phyloP scores from a whole-genome alignment of 2,888 invertebrate species.

The Frankliniella fusca region DNA sequence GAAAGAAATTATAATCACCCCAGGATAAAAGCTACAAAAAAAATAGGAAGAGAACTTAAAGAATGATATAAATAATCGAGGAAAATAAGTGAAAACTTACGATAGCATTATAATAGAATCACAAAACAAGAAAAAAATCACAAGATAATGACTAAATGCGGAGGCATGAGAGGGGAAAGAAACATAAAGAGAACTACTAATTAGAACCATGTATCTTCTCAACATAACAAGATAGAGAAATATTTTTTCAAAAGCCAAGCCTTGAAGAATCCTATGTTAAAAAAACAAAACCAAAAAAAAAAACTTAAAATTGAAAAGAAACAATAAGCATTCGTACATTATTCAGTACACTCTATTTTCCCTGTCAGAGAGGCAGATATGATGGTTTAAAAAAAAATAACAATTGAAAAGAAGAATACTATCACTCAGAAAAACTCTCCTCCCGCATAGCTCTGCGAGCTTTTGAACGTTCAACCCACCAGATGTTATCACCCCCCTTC shows the following conservation, averaged over 20 bases:
- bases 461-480: background rate
- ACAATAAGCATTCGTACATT: too few species aligned
- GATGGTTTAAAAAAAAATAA: background rate
- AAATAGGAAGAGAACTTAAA: too few species aligned
- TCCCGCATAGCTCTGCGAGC: background rate
- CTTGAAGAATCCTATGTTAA: background rate
- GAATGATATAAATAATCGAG: too few species aligned
- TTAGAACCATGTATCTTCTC: background rate
- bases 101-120: background rate
- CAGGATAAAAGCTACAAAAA: too few species aligned
- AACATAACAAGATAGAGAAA: background rate
- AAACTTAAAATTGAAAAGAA: too few species aligned
- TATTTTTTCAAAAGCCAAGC: background rate
- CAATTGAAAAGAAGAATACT: background rate
- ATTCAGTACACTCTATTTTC: too few species aligned
- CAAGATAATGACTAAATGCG: background rate
- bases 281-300: background rate
- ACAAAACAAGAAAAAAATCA: slow-evolving; percentile 9
- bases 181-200: too few species aligned
- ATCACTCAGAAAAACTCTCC: background rate
- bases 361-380: too few species aligned
- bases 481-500: background rate
- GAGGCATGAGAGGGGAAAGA: too few species aligned
- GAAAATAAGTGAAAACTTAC: background rate
- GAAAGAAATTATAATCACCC: too few species aligned